Evolutionary conservation across 2,113 vertebrate genomes (phyloP).

Genomic region (Varanus komodoensis): DNA sequence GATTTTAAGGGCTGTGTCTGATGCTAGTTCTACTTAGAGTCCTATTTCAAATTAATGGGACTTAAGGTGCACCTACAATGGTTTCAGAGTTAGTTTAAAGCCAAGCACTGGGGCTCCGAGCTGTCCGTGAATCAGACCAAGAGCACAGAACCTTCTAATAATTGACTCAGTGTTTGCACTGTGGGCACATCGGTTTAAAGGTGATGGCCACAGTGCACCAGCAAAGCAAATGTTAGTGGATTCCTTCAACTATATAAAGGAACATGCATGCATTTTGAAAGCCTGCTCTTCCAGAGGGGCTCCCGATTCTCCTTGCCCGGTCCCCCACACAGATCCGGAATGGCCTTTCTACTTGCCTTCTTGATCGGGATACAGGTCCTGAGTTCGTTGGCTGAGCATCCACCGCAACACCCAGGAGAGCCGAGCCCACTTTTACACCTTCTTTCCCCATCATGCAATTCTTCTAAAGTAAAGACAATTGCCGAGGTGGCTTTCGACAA

Average conservation of each 20-base stretch:
- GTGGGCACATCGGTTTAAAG: conserved; percentile 54
- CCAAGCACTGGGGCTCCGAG: not conserved
- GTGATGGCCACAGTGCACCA: conserved; percentile 37
- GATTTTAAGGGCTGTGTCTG: not conserved
- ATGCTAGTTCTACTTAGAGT: too few species aligned
- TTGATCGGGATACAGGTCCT: conserved; percentile 49
- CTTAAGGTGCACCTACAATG: too few species aligned
- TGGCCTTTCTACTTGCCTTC: conserved; percentile 50
- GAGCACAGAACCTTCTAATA: conserved; percentile 47
- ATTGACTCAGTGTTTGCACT: conserved; percentile 60
- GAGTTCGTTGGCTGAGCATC: conserved; percentile 8
- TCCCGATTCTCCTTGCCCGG: not conserved
- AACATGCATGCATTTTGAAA: rapidly evolving
- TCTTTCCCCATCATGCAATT: conserved; percentile 43
- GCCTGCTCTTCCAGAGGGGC: not conserved
- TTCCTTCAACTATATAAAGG: conserved; percentile 12
- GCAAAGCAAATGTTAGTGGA: conserved; percentile 21
- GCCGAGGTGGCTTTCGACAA: conserved; percentile 61
- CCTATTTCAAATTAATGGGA: too few species aligned
- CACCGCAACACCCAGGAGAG: not conserved
- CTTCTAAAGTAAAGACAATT: conserved; percentile 37
- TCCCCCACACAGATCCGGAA: conserved; percentile 23
- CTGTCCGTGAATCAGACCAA: not conserved
- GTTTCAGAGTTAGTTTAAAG: not conserved
- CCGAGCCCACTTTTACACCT: rapidly evolving